Percentiles rank a stretch among this genome's conserved stretches.
phyloP scores from a whole-genome alignment of 2,888 invertebrate genomes.

The Candidula unifasciata region DNA sequence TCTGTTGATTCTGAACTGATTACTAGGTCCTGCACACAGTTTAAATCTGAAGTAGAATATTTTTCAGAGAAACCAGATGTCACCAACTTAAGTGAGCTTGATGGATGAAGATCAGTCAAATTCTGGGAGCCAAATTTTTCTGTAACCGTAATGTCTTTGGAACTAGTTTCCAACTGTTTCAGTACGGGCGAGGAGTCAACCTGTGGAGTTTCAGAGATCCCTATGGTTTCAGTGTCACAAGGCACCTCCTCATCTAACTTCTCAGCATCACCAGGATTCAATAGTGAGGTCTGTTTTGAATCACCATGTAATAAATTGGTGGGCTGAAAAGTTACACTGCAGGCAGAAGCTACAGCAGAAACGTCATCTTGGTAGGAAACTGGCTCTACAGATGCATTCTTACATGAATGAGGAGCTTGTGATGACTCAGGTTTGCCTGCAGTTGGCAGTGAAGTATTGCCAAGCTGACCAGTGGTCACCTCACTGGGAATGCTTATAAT shows the following conservation, averaged over 20 bases:
- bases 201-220: background rate
- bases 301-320: background rate
- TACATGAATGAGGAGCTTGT: background rate
- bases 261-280: background rate
- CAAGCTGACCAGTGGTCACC: background rate
- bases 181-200: background rate
- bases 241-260: background rate
- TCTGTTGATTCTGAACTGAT: background rate
- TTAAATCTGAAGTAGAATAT: background rate
- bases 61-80: background rate
- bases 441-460: background rate
- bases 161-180: background rate
- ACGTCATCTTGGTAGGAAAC: background rate
- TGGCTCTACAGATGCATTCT: background rate
- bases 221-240: background rate
- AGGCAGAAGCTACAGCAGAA: background rate
- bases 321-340: too few species aligned
- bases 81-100: background rate
- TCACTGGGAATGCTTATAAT: conserved; percentile 2
- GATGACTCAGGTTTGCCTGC: background rate
- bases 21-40: background rate
- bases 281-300: background rate
- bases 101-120: too few species aligned
- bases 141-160: background rate
- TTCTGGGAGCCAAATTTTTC: background rate